Base-by-base conservation (phyloP, 1,140 invertebrate genomes). In the Tetragonula clypearis region DNA sequence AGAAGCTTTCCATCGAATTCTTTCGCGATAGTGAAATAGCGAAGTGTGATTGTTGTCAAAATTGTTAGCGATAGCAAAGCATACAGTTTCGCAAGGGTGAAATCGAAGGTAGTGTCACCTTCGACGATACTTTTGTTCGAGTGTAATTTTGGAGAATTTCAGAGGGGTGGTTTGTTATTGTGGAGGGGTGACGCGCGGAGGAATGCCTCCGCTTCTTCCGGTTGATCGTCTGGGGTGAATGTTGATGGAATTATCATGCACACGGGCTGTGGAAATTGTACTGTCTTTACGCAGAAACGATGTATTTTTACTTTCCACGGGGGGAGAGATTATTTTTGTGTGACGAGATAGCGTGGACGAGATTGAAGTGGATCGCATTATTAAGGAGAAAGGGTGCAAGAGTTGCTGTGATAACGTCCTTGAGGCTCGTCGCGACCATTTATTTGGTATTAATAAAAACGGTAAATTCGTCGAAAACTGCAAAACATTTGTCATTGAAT, bases 251-350 rank as follows among this genome's bases (percentile, higher is more conserved):
- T 68, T 49, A 26, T 76, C 23, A 30, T 66, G 15, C 21, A 41
- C 23, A 41, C 9, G 19, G 49, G 30, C 41, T 6, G 41, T 41
- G 41, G 41, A 41, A 74, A 35, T 35, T 23, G 35, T 41, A 41
- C 6, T 49, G 41, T 62, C 75, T 41, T 77, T 62, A 30, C 3
- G 30, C 15, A 9, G 15, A n/a, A 19, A 65, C 21, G 12, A 8
- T 26, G 41, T 78, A 53, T 78, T 78, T 78, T 78, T 53, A 78
- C 11, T 23, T 26, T 23, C 26, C 19, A 23, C 11, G n/a, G 60
- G 21, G 78, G 78, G 30, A 17, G 30, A 17, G 78, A 23, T 69
- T 69, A 69, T 79, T 68, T 56, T 69, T 6, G 23, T 35, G 66
- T 41, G 26, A 56, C 41, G 26, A 8, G 41, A 35, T 14, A 30